Percentiles rank a stretch among this genome's conserved stretches.
Evolutionary conservation across 2,797 vertebrate species (phyloP).

Genomic region (Discoglossus pictus): DNA sequence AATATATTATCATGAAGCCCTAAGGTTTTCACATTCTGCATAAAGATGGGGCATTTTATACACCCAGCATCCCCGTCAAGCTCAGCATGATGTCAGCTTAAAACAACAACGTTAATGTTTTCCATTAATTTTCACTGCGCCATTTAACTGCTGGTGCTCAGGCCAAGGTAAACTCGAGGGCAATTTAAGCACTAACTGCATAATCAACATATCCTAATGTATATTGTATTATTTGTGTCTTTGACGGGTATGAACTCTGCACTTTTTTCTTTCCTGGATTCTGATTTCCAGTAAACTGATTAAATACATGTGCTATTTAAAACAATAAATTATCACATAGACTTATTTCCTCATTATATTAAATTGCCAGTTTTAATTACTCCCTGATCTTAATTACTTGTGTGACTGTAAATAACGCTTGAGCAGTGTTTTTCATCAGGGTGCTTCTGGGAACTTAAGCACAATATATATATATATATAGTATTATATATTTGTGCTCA

Average conservation of each 20-base stretch:
- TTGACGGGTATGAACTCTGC: constrained; percentile 53
- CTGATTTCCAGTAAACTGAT: constrained; percentile 50
- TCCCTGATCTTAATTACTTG: constrained; percentile 27
- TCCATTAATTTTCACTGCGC: constrained; percentile 72
- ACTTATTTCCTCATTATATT: constrained; percentile 54
- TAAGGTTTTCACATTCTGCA: constrained; percentile 62
- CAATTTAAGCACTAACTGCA: constrained; percentile 64
- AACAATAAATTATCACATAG: too few relatives aligned
- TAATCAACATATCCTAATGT: constrained; percentile 62
- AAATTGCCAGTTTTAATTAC: constrained; percentile 47
- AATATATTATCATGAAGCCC: background rate
- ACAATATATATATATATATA: too few relatives aligned
- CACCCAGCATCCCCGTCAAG: constrained; percentile 67
- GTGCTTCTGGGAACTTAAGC: too few relatives aligned
- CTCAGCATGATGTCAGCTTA: constrained; percentile 69
- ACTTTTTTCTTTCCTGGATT: constrained; percentile 47
- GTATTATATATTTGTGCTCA: too few relatives aligned
- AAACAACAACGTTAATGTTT: constrained; percentile 77
- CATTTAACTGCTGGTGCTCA: constrained; percentile 66
- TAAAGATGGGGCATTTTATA: constrained; percentile 71
- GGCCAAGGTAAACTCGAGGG: constrained; percentile 70
- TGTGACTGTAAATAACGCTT: too few relatives aligned
- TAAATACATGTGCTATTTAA: constrained; percentile 32
- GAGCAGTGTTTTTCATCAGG: too few relatives aligned
- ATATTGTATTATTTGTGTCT: constrained; percentile 58